Percentiles rank a stretch among this genome's conserved stretches.
These are phyloP conservation scores for Datnioides undecimradiatus DNA, from an alignment of 2,113 vertebrate species.

Conservation along the genomic window DNA sequence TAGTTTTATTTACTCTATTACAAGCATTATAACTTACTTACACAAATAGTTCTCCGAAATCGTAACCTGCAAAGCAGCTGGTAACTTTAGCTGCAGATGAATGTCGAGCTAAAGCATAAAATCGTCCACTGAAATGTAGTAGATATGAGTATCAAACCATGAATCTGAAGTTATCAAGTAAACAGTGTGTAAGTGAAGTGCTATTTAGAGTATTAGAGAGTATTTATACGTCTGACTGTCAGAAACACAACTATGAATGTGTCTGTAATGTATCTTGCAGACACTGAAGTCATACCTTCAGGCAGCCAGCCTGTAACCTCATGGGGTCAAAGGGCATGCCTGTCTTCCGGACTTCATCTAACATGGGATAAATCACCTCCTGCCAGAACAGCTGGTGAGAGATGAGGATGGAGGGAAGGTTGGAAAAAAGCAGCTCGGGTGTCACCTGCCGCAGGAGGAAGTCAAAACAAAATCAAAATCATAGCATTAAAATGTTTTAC, in stretches of 20 bases:
- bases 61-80: background rate
- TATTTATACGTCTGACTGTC: background rate
- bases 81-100: background rate
- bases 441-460: constrained; percentile 75
- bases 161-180: no score
- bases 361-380: constrained; percentile 85
- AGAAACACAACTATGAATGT: background rate
- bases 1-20: background rate
- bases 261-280: background rate
- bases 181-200: background rate
- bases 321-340: constrained; percentile 85
- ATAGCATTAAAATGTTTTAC: constrained; percentile 18
- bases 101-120: background rate
- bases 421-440: constrained; percentile 83
- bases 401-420: constrained; percentile 82
- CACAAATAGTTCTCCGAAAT: background rate
- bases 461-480: constrained; percentile 23
- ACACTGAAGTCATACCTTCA: constrained; percentile 78
- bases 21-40: background rate
- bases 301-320: constrained; percentile 83
- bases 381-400: constrained; percentile 86
- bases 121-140: background rate
- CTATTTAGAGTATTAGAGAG: background rate
- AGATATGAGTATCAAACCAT: background rate
- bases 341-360: constrained; percentile 77